A percentile compares a stretch with the other conserved stretches of the same genome.
Conservation (phyloP, 2,797 vertebrate species). For the Luscinia megarhynchos region DNA sequence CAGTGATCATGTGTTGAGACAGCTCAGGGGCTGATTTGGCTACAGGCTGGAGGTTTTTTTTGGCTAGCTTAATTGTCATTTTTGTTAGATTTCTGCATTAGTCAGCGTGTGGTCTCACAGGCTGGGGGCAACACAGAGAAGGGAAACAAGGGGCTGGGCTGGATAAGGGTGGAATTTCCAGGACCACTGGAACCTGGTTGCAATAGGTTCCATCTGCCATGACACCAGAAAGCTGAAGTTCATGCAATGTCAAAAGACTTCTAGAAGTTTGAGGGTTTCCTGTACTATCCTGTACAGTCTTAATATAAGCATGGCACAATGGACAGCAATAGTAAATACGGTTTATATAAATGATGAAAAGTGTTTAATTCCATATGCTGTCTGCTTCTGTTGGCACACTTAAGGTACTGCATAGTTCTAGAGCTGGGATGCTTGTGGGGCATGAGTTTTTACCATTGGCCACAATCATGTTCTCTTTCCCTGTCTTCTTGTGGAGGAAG, state of each 20-base stretch:
- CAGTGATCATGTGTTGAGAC: neutral
- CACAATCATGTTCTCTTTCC: neutral
- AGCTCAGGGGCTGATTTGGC: neutral
- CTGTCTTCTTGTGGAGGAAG: neutral
- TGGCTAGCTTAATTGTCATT: neutral
- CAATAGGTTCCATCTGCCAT: neutral
- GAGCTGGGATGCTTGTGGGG: neutral
- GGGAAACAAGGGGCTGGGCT: fast-evolving
- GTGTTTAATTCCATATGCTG: neutral
- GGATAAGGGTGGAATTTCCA: neutral
- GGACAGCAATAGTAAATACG: neutral
- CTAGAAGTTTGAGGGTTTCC: neutral
- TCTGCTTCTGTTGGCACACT: neutral
- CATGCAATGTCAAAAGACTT: neutral
- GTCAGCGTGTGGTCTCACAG: neutral
- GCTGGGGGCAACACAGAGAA: neutral
- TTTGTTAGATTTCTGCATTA: neutral
- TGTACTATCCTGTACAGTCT: neutral
- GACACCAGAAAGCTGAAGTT: neutral
- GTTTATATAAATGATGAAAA: neutral
- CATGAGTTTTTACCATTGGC: neutral
- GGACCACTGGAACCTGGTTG: neutral
- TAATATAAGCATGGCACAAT: neutral
- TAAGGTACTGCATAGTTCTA: neutral
- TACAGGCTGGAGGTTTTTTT: neutral